Base-by-base conservation (phyloP, 2,797 vertebrate genomes). In the Fringilla coelebs region DNA sequence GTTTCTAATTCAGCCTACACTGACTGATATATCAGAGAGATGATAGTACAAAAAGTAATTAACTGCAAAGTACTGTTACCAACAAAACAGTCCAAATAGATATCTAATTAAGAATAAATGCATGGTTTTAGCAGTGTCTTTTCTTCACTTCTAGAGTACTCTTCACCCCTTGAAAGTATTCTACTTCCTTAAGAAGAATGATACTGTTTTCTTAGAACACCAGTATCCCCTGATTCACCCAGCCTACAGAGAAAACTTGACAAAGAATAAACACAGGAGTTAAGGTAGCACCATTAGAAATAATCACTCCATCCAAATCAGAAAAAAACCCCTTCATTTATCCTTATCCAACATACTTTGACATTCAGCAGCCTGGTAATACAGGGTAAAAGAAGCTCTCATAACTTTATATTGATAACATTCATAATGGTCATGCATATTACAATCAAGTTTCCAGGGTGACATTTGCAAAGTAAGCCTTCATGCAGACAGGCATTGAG, bases 401-500 rank as follows among this genome's bases (percentile, higher is more conserved):
- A 5, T 67, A 90, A 71, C 41, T 88, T 55, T 79, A 91, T 76
- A 86, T 41, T 82, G 82, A 1, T 84, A 92, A 96, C 95, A 97
- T 96, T 96, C 96, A 84, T 63, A 90, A 93, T 62, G 82, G 96
- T 96, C 96, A 96, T 96, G 95, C 96, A 95, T 90, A 96, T 88
- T 94, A 93, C 94, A 97, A 95, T 96, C 95, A 88, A 67, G 72
- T 88, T 96, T 73, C 67, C 82, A 84, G 85, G 88, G 49, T 85
- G 85, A 87, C 6, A 2, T 82, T 93, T 88, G 71, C 83, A 92
- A 88, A 90, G 72, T 71, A 93, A 91, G 91, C 70, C 71, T 91
- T 91, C 96, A 94, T 96, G 94, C 94, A 96, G 88, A 89, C 0
- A 95, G 34, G 91, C 85, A 84, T 86, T 94, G 95, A 94, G 85